These are phyloP conservation scores for Pyrgus malvae DNA, from an alignment of 2,888 invertebrate species.

Conservation along the genomic window DNA sequence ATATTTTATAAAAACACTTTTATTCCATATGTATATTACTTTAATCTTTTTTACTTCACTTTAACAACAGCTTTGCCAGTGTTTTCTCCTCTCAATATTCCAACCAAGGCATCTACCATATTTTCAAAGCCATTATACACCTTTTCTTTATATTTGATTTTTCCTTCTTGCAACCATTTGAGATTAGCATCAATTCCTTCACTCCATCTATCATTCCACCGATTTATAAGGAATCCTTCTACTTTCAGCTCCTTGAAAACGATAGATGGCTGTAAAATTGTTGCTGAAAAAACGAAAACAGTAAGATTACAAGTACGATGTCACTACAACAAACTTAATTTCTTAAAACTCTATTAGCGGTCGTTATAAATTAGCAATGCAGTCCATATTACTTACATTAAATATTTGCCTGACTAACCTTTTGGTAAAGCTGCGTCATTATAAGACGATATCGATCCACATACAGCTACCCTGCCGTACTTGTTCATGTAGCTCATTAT, in stretches of 20 bases:
- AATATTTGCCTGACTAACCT: no score
- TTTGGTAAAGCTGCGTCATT: slow-evolving; percentile 73
- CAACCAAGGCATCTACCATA: slow-evolving; percentile 86
- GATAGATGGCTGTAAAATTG: slow-evolving; percentile 81
- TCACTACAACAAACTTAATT: not conserved
- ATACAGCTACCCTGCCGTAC: slow-evolving; percentile 85
- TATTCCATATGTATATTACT: no score
- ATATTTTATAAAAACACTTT: no score
- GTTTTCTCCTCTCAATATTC: slow-evolving; percentile 84
- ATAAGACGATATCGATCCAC: slow-evolving; percentile 87
- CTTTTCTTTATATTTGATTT: slow-evolving; percentile 86
- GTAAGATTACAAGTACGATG: slow-evolving; percentile 25
- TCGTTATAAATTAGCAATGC: no score
- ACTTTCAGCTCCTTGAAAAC: slow-evolving; percentile 84
- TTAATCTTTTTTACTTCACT: slow-evolving; percentile 72
- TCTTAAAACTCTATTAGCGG: no score
- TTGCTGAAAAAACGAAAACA: no score
- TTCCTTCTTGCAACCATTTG: slow-evolving; percentile 85
- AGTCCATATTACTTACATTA: no score
- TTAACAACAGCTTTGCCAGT: slow-evolving; percentile 87
- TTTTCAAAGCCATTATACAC: slow-evolving; percentile 88
- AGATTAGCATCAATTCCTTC: slow-evolving; percentile 85
- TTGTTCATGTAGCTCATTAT: slow-evolving; percentile 85
- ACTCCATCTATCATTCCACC: slow-evolving; percentile 82
- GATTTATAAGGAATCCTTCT: slow-evolving; percentile 83